Base-by-base conservation (phyloP, 2,113 vertebrate genomes). In the Micromys minutus region DNA sequence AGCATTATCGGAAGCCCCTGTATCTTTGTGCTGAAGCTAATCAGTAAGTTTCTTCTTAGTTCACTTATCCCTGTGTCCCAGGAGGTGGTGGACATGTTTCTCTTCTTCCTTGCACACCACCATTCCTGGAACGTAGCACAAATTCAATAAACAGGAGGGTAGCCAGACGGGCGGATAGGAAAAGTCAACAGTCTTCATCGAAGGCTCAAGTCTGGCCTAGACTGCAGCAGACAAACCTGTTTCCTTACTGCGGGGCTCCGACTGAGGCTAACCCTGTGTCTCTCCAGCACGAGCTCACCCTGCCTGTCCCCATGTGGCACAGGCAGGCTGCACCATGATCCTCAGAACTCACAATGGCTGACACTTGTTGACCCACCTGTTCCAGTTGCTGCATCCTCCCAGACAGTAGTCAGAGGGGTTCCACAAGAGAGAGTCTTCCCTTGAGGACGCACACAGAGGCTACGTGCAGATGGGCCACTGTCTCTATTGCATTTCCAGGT, bases 121-220 rank as follows among this genome's bases (percentile, higher is more conserved):
- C 0, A 57, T 7, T 39, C 39, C 36, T 8, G 76, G 69, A 5
- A 39, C 17, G 3, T 0, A 42, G 75, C 36, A 47, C 85, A 57
- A 15, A 5, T 5, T n/a, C 47, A 17, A 4, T 24, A 45, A 29
- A 9, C 3, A 69, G 55, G 42, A 67, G 13, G 17, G 80, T 3
- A 7, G 26, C 0, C 2, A 34, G 71, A 24, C 0, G 22, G 77
- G 16, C 0, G 1, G 2, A 1, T 0, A 26, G 55, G 42, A 34
- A 50, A 21, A 29, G 52, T 0, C 2, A 0, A 3, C 21, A 0
- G 0, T 34, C 29, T 57, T 52, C 0, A 0, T 3, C 24, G 26
- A n/a, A 34, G 57, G 52, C 8, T 50, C 36, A 69, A 42, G 42
- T 0, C 67, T 19, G 7, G 65, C 13, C 69, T 0, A 4, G 7